phyloP scores from a whole-genome alignment of 92 coral and sea anemone species.

The Epizoanthus ramosus region DNA sequence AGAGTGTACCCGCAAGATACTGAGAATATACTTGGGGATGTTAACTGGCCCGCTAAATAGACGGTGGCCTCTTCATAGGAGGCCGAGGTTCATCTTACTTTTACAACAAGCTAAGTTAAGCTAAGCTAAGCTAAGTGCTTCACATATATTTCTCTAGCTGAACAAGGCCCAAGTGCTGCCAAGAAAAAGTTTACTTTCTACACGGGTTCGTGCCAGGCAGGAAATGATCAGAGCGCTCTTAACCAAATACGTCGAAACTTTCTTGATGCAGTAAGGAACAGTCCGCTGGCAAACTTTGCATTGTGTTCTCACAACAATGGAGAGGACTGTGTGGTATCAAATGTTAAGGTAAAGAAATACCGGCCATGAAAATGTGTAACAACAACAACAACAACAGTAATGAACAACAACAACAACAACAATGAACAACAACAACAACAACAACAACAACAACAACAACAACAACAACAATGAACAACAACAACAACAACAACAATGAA shows the following conservation, averaged over 20 bases:
- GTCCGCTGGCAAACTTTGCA: slow-evolving; percentile 72
- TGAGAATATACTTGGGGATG: too few relatives aligned
- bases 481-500: not conserved
- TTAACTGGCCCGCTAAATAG: too few relatives aligned
- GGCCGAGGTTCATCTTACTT: not conserved
- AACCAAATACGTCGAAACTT: slow-evolving; percentile 74
- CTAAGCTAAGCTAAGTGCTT: not conserved
- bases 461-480: too few relatives aligned
- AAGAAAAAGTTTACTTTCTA: slow-evolving; percentile 86
- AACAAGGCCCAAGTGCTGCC: slow-evolving; percentile 66
- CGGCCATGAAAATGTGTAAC: not conserved
- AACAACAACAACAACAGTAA: not conserved
- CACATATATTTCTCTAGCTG: slow-evolving; percentile 37
- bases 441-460: not conserved
- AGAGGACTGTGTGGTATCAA: slow-evolving; percentile 80
- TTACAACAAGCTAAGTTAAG: not conserved
- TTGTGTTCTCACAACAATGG: slow-evolving; percentile 74
- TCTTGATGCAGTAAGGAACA: slow-evolving; percentile 69
- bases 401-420: not conserved
- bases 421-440: not conserved
- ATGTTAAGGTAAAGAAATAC: slow-evolving; percentile 71
- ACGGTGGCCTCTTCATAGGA: too few relatives aligned
- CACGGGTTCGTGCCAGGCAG: slow-evolving; percentile 81
- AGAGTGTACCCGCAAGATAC: too few relatives aligned
- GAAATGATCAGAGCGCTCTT: slow-evolving; percentile 68